Base-by-base conservation (phyloP, 2,113 vertebrate species). In the Fregata magnificens region DNA sequence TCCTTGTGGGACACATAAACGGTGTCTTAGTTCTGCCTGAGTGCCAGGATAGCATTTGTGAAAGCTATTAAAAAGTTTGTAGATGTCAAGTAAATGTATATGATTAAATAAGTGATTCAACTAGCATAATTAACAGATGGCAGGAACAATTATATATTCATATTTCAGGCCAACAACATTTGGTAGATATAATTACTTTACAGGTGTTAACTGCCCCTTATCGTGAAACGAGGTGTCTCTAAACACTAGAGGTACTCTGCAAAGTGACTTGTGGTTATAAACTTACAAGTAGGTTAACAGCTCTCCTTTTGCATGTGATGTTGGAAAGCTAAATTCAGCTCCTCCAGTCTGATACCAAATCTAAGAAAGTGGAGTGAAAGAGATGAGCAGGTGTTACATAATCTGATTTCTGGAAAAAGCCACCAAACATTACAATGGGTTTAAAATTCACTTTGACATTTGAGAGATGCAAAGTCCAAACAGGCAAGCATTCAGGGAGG, bases 111-210 rank as follows among this genome's bases (percentile, higher is more conserved):
- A 98, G 92, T 97, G 90, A 97, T 98, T 98, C 97, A 96, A 94
- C 97, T 95, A 95, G 90, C 94, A 93, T 97, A 98, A 98, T 98
- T 98, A 98, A 98, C 98, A 98, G 98, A 98, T 99, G 98, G 98
- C 95, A 96, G 82, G 79, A 95, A 97, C 96, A 97, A 98, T 98
- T 98, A 98, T 82, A 56, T 96, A 98, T 98, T 98, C 98, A 97
- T 97, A 97, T 91, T 97, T 95, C 95, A 97, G 97, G 97, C 98
- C 98, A 98, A 94, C 95, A 98, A 77, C 98, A 98, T 98, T 98
- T 99, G 98, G 98, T 98, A 97, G 97, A 96, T 98, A 98, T 98
- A 98, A 98, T 98, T 98, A 98, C 98, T 97, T 98, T 98, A 98
- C 98, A 98, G 98, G 98, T 98, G 98, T 98, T 98, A 98, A 96